Conservation (phyloP, 2,797 vertebrate species). For the Chlorospingus flavigularis region DNA sequence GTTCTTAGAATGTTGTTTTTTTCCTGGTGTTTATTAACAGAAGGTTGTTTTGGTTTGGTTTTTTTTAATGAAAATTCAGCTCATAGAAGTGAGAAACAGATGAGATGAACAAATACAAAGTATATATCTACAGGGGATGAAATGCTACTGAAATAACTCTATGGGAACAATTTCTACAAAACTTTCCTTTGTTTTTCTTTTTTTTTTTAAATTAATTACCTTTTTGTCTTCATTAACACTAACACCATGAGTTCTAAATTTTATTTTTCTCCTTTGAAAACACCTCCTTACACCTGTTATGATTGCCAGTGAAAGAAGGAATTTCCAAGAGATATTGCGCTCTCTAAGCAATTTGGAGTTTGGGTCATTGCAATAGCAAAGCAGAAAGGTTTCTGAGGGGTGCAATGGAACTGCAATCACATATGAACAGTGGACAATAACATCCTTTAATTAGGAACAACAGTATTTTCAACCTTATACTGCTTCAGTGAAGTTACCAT, state of each 20-base stretch:
- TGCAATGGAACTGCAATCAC: background rate
- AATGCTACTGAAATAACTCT: background rate
- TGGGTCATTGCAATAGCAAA: background rate
- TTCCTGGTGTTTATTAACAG: background rate
- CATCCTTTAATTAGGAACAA: slow-evolving; percentile 4
- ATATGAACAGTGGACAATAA: slow-evolving; percentile 12
- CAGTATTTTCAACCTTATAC: slow-evolving; percentile 16
- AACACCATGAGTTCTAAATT: background rate
- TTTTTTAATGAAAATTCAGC: background rate
- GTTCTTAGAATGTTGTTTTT: background rate
- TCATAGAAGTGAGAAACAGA: background rate
- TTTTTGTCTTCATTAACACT: background rate
- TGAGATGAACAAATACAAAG: background rate
- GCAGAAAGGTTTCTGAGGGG: background rate
- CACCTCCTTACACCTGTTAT: background rate
- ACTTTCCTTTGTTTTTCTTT: background rate
- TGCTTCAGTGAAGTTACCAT: slow-evolving; percentile 40
- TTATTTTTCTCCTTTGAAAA: background rate
- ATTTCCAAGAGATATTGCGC: background rate
- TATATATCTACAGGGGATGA: background rate
- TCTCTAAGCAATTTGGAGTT: background rate
- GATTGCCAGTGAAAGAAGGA: background rate
- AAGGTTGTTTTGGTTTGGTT: accelerated
- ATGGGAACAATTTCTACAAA: background rate
- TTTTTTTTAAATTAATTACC: background rate